Base-by-base conservation (phyloP, 2,113 vertebrate genomes). In the Prionailurus bengalensis region DNA sequence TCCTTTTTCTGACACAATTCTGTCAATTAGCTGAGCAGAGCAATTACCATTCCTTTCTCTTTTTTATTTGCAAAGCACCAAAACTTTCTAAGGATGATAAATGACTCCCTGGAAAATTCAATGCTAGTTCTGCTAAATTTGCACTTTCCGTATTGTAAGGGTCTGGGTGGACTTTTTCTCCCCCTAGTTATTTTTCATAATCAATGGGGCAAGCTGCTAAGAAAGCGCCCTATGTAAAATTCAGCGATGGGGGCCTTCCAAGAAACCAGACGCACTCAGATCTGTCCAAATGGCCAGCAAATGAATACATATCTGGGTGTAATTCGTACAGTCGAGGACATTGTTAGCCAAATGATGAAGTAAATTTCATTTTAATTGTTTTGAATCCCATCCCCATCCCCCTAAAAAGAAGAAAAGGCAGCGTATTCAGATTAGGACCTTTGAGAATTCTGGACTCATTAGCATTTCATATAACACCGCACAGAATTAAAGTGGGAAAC, bases 51-150 rank as follows among this genome's bases (percentile, higher is more conserved):
- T 55, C 71, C 94, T 94, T 98, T 98, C 98, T 96, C 97, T 98
- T 97, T 98, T 97, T 98, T 98, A 98, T 98, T 98, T 98, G 97
- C 97, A 97, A 97, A 98, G 98, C 98, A 98, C 97, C 95, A 97
- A 98, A 98, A 98, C 97, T 99, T 99, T 98, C 96, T 89, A 95
- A 98, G 95, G 96, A 98, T 99, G 99, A 99, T 98, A 98, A 99
- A 99, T 98, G 97, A 97, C 98, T 98, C 97, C 97, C 96, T 82
- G 13, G 96, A 98, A 98, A 98, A 98, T 33, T 55, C 97, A 97
- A 87, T 91, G 63, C 91, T 95, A 55, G 68, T 97, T 99, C 97
- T 99, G 98, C 98, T 98, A 98, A 96, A 98, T 98, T 97, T 96
- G 98, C 98, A 98, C 96, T 99, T 98, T 98, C 90, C 29, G 55